phyloP scores from a whole-genome alignment of 30 jellyfish, hydroid and myxozoan species.

The Aurelia sp. region DNA sequence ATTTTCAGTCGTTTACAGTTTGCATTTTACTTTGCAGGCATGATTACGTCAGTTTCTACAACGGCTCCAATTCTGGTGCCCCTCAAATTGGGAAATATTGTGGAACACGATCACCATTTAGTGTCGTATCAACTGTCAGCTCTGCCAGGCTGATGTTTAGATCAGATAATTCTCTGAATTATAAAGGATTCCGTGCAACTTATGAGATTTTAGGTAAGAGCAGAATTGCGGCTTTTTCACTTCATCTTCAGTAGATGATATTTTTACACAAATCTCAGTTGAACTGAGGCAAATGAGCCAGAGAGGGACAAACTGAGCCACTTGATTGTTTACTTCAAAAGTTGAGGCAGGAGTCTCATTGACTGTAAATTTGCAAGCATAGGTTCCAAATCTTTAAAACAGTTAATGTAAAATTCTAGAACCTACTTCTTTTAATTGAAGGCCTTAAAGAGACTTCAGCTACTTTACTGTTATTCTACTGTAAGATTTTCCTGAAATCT shows the following conservation, averaged over 20 bases:
- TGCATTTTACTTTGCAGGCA: conserved; percentile 17
- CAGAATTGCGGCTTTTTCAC: not conserved
- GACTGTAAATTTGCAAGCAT: too few relatives aligned
- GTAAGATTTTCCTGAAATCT: too few relatives aligned
- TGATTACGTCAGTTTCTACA: conserved; percentile 40
- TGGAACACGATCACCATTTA: conserved; percentile 27
- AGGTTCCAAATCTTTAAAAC: too few relatives aligned
- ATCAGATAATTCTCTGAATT: conserved; percentile 27
- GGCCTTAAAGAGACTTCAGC: too few relatives aligned
- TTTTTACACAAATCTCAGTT: not conserved
- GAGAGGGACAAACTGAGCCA: too few relatives aligned
- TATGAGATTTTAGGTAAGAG: conserved; percentile 37
- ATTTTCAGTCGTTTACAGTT: not conserved
- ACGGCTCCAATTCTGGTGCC: conserved; percentile 29
- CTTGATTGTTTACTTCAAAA: too few relatives aligned
- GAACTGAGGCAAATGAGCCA: not conserved
- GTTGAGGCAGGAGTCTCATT: too few relatives aligned
- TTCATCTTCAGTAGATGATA: not conserved
- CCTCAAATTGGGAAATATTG: conserved; percentile 33
- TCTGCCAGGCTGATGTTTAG: conserved; percentile 20
- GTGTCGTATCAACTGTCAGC: conserved; percentile 32
- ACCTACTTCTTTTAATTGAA: too few relatives aligned
- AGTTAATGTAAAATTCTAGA: too few relatives aligned
- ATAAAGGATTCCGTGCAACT: conserved; percentile 45
- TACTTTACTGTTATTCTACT: too few relatives aligned